Evolutionary conservation across 2,113 vertebrate genomes (phyloP).

Genomic region (Colinus virginianus): DNA sequence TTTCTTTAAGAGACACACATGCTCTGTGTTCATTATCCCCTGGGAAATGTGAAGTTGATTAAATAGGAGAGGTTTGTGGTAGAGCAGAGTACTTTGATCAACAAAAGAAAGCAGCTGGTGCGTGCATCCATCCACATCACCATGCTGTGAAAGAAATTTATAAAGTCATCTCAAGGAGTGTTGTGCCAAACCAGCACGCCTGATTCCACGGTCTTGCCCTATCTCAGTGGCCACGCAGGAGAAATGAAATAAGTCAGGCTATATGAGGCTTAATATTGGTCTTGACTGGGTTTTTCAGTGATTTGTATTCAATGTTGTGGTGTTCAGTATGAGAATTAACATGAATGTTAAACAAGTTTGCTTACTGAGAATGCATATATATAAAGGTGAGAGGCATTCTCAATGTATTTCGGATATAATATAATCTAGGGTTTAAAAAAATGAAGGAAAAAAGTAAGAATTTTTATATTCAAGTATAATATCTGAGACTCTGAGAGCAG

Average conservation of each 20-base stretch:
- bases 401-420: neutral
- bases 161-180: neutral
- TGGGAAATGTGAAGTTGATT: neutral
- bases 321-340: neutral
- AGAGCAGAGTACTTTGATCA: conserved; percentile 25
- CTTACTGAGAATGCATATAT: neutral
- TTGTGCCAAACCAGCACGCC: neutral
- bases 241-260: neutral
- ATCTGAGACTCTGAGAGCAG: neutral
- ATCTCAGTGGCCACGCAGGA: neutral
- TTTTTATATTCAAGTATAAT: neutral
- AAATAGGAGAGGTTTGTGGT: conserved; percentile 2
- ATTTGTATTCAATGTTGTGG: neutral
- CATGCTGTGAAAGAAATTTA: neutral
- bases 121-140: neutral
- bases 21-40: neutral
- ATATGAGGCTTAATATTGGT: neutral
- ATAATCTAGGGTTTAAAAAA: rapidly evolving
- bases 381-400: neutral
- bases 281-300: neutral
- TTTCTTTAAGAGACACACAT: neutral
- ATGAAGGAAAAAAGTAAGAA: neutral
- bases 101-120: conserved; percentile 21
- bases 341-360: neutral
- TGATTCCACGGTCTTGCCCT: neutral